Conservation (phyloP, 2,888 invertebrate species). For the Stomorhina lunata region DNA sequence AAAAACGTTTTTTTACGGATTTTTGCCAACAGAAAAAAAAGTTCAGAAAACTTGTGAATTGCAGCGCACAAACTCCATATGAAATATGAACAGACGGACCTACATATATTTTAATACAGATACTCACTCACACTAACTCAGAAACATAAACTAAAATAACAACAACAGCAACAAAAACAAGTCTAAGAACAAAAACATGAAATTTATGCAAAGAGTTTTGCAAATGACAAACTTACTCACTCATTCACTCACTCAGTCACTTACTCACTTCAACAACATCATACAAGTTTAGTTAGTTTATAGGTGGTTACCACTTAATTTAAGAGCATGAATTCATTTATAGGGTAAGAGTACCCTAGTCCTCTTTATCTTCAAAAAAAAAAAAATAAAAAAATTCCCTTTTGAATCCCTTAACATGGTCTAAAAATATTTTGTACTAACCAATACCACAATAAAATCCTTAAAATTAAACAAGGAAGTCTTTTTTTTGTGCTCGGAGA, state of each 20-base stretch:
- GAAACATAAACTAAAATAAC: conserved; percentile 2
- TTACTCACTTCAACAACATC: not conserved
- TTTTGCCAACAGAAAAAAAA: conserved; percentile 41
- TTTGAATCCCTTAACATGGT: too few relatives aligned
- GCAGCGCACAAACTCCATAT: conserved; percentile 60
- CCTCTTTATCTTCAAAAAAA: too few relatives aligned
- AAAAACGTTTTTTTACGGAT: conserved; percentile 45
- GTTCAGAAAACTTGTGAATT: conserved; percentile 50
- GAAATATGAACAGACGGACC: conserved; percentile 1
- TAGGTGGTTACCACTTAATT: conserved; percentile 29
- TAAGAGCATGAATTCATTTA: conserved; percentile 43
- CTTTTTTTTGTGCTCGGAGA: not conserved
- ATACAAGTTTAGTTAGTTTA: not conserved
- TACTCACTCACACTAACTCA: not conserved
- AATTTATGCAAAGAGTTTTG: conserved; percentile 50
- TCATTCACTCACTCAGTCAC: not conserved
- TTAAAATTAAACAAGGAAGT: conserved; percentile 51
- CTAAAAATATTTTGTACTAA: too few relatives aligned
- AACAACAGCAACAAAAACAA: not conserved
- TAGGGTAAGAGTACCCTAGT: conserved; percentile 45
- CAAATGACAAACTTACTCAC: not conserved
- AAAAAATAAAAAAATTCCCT: too few relatives aligned
- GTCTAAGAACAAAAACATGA: not conserved
- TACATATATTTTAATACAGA: not conserved
- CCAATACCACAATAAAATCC: too few relatives aligned